These are phyloP conservation scores for Trichopria drosophilae DNA, from an alignment of 2,888 invertebrate species.

Conservation along the genomic window DNA sequence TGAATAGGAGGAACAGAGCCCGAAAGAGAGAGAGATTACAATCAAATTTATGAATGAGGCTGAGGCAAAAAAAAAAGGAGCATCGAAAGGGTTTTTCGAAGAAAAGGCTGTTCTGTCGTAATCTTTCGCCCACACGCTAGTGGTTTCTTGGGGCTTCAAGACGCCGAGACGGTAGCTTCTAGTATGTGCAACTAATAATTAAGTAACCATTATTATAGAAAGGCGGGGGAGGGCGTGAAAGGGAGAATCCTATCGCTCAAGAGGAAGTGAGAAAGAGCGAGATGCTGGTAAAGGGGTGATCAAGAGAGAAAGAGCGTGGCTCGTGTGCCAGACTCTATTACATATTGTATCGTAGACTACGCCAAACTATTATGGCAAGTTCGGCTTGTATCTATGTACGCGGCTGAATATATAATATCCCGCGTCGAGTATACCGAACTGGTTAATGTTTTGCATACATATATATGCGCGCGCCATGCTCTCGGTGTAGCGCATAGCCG, in stretches of 20 bases:
- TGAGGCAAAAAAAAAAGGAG: too few species aligned
- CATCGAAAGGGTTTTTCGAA: too few species aligned
- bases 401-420: constrained; percentile 34
- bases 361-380: constrained; percentile 38
- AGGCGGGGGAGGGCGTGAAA: constrained; percentile 4
- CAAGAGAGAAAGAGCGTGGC: constrained; percentile 11
- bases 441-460: constrained; percentile 16
- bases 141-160: background rate
- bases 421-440: constrained; percentile 19
- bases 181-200: constrained; percentile 28
- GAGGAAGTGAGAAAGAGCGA: too few species aligned
- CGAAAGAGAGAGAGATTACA: too few species aligned
- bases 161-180: constrained; percentile 7
- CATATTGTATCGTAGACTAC: constrained; percentile 38
- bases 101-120: too few species aligned
- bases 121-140: too few species aligned
- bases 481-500: background rate
- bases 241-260: too few species aligned
- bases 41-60: too few species aligned
- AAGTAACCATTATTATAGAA: constrained; percentile 29
- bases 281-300: too few species aligned
- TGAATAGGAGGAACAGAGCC: too few species aligned
- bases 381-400: constrained; percentile 31
- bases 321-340: constrained; percentile 36
- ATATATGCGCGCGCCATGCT: background rate